These are phyloP conservation scores for Ooceraea biroi DNA, from an alignment of 1,140 invertebrate species.

Conservation along the genomic window DNA sequence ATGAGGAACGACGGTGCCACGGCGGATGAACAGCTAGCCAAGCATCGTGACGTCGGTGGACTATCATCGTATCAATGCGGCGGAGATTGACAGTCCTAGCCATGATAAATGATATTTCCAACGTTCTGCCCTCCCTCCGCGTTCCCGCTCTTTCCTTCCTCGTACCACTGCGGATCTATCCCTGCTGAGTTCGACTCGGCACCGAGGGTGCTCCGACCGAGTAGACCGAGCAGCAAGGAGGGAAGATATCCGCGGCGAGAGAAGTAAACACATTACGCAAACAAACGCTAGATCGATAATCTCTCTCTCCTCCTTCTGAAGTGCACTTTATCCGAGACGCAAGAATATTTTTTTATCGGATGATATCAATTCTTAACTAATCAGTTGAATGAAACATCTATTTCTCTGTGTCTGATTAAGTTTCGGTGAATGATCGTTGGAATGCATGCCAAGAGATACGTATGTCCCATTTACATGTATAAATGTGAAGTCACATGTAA, in stretches of 20 bases:
- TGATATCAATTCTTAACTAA: neutral
- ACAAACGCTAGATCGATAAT: conserved; percentile 78
- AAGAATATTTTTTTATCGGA: neutral
- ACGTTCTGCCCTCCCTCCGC: conserved; percentile 59
- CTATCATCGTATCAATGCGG: conserved; percentile 83
- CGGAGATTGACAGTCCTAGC: conserved; percentile 83
- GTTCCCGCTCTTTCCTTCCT: conserved; percentile 32
- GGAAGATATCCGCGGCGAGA: conserved; percentile 78
- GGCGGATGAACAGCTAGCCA: conserved; percentile 51
- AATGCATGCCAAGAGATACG: neutral
- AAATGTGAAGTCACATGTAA: neutral
- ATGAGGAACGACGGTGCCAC: conserved; percentile 51
- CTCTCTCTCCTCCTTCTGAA: neutral
- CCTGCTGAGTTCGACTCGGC: conserved; percentile 74
- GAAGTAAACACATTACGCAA: conserved; percentile 81
- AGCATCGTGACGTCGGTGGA: conserved; percentile 79
- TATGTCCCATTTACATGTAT: neutral
- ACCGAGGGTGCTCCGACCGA: conserved; percentile 65
- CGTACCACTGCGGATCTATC: conserved; percentile 70
- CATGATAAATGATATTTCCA: conserved; percentile 83
- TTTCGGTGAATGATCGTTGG: no score
- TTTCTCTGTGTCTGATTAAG: no score
- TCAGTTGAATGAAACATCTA: neutral
- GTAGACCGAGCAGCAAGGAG: conserved; percentile 59
- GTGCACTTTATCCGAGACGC: neutral